Evolutionary conservation across 2,888 invertebrate genomes (phyloP), one percentile per base, ranked within the genome.

Genomic region (Phengaris arion): DNA sequence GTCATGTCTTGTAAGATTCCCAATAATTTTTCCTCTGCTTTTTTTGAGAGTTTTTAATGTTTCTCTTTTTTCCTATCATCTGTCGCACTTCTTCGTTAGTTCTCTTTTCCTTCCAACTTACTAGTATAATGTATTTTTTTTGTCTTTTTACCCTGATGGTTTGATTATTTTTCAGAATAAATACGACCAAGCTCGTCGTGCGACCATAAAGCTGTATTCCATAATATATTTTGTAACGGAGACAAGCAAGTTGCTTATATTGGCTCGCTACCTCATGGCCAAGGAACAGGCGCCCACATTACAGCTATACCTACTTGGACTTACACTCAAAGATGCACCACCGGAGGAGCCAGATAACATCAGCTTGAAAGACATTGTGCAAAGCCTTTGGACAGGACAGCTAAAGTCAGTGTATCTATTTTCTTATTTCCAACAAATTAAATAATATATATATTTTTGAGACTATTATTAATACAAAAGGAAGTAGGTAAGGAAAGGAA

Each of bases 281-380:
- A 90, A 92, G 22, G 89, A 94, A 0, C 83, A 86, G 52, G 86
- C 93, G 72, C 96, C 86, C 90, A 93, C 77, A 91, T 75, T 89
- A 86, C 75, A 89, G 78, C 95, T 81, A 87, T 94, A 78, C 77
- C 94, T 74, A 92, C 95, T 96, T 2, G 93, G 95, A 0, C 86
- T 96, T 4, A 94, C 95, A 54, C 89, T 97, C 55, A 88, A 93
- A 2, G 95, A 95, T 83, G 94, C 95, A 0, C 93, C 89, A 79
- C 89, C 81, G 77, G 89, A 78, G 0, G 78, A 76, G 0, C 79
- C 79, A 0, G 82, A 89, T 78, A 83, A 84, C 0, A 77, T 80
- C 70, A 80, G 84, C 0, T 91, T 91, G 91, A 76, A 75, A 0
- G 89, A 92, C 8, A 80, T 91, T 12, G 59, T 80, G 0, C 78